Evolutionary conservation across 2,113 vertebrate species (phyloP).

Genomic region (Sturnus vulgaris): DNA sequence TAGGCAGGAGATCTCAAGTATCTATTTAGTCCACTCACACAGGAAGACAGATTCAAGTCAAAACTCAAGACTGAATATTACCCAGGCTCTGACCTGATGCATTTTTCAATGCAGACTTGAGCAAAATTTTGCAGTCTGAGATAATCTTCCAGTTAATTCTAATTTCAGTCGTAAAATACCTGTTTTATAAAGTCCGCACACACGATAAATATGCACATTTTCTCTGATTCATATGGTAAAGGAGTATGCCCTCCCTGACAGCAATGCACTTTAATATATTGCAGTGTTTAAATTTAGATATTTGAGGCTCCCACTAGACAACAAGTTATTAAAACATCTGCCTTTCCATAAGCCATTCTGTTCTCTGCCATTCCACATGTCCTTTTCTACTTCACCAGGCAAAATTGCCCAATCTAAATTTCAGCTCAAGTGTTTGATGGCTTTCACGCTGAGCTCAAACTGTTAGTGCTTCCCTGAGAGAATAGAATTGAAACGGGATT

Average conservation of each 20-base stretch:
- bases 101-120: background rate
- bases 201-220: background rate
- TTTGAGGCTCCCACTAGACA: slow-evolving; percentile 65
- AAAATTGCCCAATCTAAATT: slow-evolving; percentile 87
- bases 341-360: slow-evolving; percentile 76
- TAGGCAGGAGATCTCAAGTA: background rate
- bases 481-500: slow-evolving; percentile 81
- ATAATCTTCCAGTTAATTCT: background rate
- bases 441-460: slow-evolving; percentile 84
- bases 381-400: slow-evolving; percentile 83
- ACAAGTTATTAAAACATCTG: slow-evolving; percentile 83
- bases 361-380: slow-evolving; percentile 74
- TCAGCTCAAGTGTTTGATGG: slow-evolving; percentile 86
- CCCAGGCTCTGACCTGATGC: background rate
- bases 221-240: background rate
- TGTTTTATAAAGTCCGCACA: background rate
- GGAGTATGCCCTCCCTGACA: background rate
- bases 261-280: slow-evolving; percentile 40
- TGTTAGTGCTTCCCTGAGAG: slow-evolving; percentile 83
- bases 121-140: background rate
- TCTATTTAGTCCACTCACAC: background rate
- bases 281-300: slow-evolving; percentile 71
- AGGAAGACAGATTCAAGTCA: background rate
- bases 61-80: background rate
- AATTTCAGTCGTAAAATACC: background rate